These are phyloP conservation scores for Diogma glabrata DNA, from an alignment of 2,888 invertebrate species.

Conservation along the genomic window DNA sequence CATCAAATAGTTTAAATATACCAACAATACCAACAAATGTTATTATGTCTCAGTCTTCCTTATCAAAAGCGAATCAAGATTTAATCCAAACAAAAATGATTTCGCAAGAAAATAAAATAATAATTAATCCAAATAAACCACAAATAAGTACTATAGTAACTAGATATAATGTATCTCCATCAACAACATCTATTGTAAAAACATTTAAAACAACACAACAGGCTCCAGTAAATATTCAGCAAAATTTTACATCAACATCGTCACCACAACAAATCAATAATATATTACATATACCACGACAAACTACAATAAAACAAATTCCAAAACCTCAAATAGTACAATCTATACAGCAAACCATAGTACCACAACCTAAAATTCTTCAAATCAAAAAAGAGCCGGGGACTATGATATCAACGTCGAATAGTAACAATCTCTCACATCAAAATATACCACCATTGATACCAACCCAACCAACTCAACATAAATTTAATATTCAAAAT, in stretches of 20 bases:
- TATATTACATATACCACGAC: slow-evolving; percentile 9
- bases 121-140: slow-evolving; percentile 27
- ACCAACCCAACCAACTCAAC: slow-evolving; percentile 28
- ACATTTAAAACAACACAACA: slow-evolving; percentile 25
- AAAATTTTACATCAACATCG: slow-evolving; percentile 30
- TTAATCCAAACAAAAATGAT: slow-evolving; percentile 4
- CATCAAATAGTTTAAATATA: slow-evolving; percentile 21
- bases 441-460: slow-evolving; percentile 33
- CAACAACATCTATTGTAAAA: slow-evolving; percentile 6
- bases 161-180: slow-evolving; percentile 19
- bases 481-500: slow-evolving; percentile 23
- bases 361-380: slow-evolving; percentile 31
- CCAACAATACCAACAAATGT: slow-evolving; percentile 35
- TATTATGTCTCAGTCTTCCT: slow-evolving; percentile 25
- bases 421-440: slow-evolving; percentile 7
- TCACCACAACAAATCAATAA: background rate
- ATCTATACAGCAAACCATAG: slow-evolving; percentile 21
- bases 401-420: background rate
- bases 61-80: slow-evolving; percentile 11
- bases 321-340: slow-evolving; percentile 23
- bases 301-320: slow-evolving; percentile 1
- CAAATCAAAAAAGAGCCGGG: slow-evolving; percentile 33
- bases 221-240: slow-evolving; percentile 23
- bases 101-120: slow-evolving; percentile 15
- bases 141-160: slow-evolving; percentile 19